Conservation (phyloP, 2,797 vertebrate genomes). For the Huso huso region DNA sequence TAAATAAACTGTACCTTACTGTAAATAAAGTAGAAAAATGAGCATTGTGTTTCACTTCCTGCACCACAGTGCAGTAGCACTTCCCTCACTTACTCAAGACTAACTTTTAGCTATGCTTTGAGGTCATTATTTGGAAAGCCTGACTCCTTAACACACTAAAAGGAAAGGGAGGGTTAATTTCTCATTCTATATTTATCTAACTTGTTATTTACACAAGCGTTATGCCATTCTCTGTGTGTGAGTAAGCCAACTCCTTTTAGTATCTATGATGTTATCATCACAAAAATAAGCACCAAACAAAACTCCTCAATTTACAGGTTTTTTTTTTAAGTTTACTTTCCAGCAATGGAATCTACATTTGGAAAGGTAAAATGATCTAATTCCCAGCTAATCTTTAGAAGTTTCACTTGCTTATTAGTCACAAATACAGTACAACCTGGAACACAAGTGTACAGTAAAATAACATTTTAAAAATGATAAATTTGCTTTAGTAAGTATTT, state of each 20-base stretch:
- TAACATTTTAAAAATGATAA: no score
- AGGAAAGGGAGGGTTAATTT: neutral
- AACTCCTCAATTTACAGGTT: neutral
- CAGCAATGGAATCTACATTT: no score
- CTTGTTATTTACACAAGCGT: conserved; percentile 6
- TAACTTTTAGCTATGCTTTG: conserved; percentile 3
- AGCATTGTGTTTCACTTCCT: no score
- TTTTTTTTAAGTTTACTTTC: no score
- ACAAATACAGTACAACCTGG: no score
- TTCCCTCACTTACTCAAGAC: neutral
- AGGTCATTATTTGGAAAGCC: conserved; percentile 1
- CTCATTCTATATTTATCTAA: conserved; percentile 6
- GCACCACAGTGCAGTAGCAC: neutral
- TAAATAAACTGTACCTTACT: no score
- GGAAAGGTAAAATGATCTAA: no score
- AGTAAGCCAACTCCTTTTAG: neutral
- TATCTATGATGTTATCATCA: neutral
- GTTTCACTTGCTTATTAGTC: no score
- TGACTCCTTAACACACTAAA: neutral
- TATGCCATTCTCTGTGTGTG: neutral
- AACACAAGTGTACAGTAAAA: no score
- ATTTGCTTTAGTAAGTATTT: no score
- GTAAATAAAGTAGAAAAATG: no score
- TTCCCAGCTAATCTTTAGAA: no score
- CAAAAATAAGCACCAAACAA: neutral